Base-by-base conservation (phyloP, 2,888 invertebrate species). In the Orthosia incerta region DNA sequence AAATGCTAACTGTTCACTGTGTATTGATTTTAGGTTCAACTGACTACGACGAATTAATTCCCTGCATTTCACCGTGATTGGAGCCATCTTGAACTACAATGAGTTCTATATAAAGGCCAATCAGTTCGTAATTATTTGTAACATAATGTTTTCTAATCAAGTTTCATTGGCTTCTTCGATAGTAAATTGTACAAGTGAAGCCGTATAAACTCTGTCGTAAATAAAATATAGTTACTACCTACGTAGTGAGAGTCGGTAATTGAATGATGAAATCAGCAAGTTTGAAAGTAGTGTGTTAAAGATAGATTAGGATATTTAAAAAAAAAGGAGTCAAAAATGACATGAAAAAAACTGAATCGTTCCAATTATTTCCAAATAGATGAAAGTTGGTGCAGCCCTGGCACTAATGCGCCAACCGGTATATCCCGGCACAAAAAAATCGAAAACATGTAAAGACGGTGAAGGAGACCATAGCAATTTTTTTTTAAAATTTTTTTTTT, bases 141-240 rank as follows among this genome's bases (percentile, higher is more conserved):
- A 15, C 23, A 62, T 59, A 18, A 57, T 46, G n/a, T 50, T 81
- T 81, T 76, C 68, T 45, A 81, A 78, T 78, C 68, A 82, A 82
- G 53, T 76, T 63, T 55, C 77, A 45, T 26, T 76, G 77, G 77
- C 82, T 78, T 78, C 77, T 67, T 59, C 45, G 53, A 55, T 67
- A 67, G 55, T 61, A 63, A 82, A 60, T 16, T 46, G 20, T 50
- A 73, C 39, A 57, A 76, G 56, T 23, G 77, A 78, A 78, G 59
- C 82, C 77, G 18, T 26, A 71, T 51, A 60, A n/a, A 23, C 12
- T 13, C 23, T 46, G 20, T 18, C n/a, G 46, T n/a, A 26, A 20
- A 74, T 74, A 53, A 74, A 71, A 72, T 53, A 20, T n/a, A 79
- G 46, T 72, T 45, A 46, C 15, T 46, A 16, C 16, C 16, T 31